Evolutionary conservation across 2,113 vertebrate genomes (phyloP), one percentile per base, ranked within the genome.

Genomic region (Piliocolobus tephrosceles): DNA sequence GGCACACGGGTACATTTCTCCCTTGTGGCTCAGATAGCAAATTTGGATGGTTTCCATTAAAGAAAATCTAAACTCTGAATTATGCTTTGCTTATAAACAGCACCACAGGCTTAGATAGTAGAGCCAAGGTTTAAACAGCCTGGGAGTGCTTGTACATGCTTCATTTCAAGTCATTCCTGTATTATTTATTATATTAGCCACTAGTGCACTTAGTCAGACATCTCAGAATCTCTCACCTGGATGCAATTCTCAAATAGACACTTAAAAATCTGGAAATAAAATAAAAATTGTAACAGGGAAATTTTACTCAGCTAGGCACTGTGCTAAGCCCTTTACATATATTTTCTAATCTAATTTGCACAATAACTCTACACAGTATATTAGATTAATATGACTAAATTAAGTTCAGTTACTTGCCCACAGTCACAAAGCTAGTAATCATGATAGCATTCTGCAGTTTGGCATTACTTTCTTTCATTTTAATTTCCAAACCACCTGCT

Each of bases 51-150:
- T 79, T 97, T 91, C 68, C 92, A 40, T 5, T 0, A 82, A 81
- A 86, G 82, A 95, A 87, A 86, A 92, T 45, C 61, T 84, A 58
- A 97, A 30, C 40, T 95, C 84, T 96, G 86, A n/a, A 87, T 5
- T 95, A 52, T 97, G 6, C 13, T 90, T 50, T 32, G 47, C 57
- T 32, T 94, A 35, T 94, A 97, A 98, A 92, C 11, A 97, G n/a
- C 43, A 96, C 52, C 58, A 68, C 47, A 30, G 88, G 11, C 1
- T 88, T 93, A 72, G 27, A 58, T 2, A 85, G 38, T 22, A 83
- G 50, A 87, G 40, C 32, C 12, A 68, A 93, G 50, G 20, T 18
- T 92, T 38, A 58, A 85, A 35, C 20, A 68, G 80, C 38, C 45
- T 50, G 43, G 11, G 57, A 80, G 12, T 47, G 7, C 38, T 70